Percentiles rank a stretch among this genome's conserved stretches.
Evolutionary conservation across 2,888 invertebrate species (phyloP).

Genomic region (Trissolcus brochymenae): DNA sequence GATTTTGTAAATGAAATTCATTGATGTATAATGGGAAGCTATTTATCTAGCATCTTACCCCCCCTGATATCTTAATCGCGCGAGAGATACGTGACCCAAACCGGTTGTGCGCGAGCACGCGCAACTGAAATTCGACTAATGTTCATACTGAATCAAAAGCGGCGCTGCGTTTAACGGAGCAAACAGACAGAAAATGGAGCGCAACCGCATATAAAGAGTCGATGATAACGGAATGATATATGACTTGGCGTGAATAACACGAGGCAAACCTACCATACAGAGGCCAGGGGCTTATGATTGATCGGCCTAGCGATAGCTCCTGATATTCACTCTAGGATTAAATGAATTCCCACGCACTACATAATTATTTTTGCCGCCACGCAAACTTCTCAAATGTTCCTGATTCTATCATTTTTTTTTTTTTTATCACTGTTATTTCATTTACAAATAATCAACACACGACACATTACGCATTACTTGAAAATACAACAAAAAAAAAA

Average conservation of each 20-base stretch:
- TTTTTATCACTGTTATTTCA: too few species aligned
- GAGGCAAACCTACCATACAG: constrained; percentile 60
- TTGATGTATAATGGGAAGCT: constrained; percentile 18
- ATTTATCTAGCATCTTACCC: constrained; percentile 45
- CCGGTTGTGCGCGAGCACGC: constrained; percentile 62
- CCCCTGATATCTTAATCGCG: constrained; percentile 54
- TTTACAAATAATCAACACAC: too few species aligned
- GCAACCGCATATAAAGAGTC: constrained; percentile 77
- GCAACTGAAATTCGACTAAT: constrained; percentile 72
- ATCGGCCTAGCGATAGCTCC: constrained; percentile 74
- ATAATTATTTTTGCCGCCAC: constrained; percentile 61
- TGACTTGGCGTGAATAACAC: constrained; percentile 74
- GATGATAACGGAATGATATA: constrained; percentile 77
- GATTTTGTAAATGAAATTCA: constrained; percentile 5
- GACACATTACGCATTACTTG: background rate
- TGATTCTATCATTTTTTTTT: too few species aligned
- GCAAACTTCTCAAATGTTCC: constrained; percentile 22
- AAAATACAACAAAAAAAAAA: too few species aligned
- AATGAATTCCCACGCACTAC: constrained; percentile 74
- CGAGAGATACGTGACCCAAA: constrained; percentile 47
- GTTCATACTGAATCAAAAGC: constrained; percentile 73
- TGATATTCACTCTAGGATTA: constrained; percentile 75
- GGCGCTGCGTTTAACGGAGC: constrained; percentile 64
- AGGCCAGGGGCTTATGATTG: constrained; percentile 70
- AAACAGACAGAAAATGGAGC: constrained; percentile 77